Percentiles rank a stretch among this genome's conserved stretches.
Conservation (phyloP, 2,113 vertebrate genomes). For the Hucho hucho region DNA sequence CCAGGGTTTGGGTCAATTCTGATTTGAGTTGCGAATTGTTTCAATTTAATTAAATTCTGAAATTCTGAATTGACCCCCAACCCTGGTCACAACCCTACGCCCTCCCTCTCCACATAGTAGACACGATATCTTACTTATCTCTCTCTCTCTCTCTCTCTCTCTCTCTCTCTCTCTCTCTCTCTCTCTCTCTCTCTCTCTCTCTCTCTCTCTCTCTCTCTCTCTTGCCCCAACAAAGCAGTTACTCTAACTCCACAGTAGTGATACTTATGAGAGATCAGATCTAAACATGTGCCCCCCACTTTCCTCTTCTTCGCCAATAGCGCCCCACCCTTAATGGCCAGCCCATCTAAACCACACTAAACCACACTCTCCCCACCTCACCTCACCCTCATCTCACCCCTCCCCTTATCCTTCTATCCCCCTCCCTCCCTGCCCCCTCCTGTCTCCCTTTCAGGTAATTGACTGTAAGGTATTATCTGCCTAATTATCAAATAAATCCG, state of each 20-base stretch:
- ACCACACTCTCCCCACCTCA: not conserved
- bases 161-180: not conserved
- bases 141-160: not conserved
- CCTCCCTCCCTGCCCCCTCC: not conserved
- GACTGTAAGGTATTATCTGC: conserved; percentile 60
- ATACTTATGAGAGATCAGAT: too few species aligned
- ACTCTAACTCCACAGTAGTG: too few species aligned
- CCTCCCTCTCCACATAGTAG: not conserved
- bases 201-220: not conserved
- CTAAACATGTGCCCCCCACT: too few species aligned
- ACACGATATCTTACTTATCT: not conserved
- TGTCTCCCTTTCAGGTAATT: conserved; percentile 44
- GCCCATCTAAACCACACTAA: not conserved
- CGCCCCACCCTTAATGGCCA: not conserved
- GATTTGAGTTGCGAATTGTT: too few species aligned
- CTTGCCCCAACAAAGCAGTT: too few species aligned
- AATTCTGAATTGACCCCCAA: too few species aligned
- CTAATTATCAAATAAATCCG: conserved; percentile 72
- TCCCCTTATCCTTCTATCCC: not conserved
- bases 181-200: not conserved
- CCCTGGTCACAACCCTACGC: not conserved
- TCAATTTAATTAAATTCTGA: too few species aligned
- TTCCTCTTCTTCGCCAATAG: not conserved
- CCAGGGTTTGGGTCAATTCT: too few species aligned
- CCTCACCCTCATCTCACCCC: not conserved